Evolutionary conservation across 2,797 vertebrate species (phyloP).

Genomic region (Epinephelus malabaricus): DNA sequence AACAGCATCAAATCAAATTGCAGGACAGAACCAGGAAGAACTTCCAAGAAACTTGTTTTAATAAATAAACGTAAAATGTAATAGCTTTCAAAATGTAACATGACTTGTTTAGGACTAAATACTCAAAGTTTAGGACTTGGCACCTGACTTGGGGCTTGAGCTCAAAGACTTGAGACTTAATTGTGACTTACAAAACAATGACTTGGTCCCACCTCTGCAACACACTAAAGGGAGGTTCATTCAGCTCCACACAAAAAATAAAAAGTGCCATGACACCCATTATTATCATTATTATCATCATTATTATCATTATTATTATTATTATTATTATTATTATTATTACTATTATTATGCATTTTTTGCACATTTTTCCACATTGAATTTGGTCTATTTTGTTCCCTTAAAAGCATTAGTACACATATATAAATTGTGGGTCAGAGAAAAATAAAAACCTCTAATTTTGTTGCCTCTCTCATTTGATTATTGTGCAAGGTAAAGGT

Average conservation of each 20-base stretch:
- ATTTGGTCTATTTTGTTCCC: slow-evolving; percentile 8
- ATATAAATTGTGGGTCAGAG: slow-evolving; percentile 3
- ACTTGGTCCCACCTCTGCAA: background rate
- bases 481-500: slow-evolving; percentile 6
- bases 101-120: too few relatives aligned
- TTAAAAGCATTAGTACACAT: slow-evolving; percentile 1
- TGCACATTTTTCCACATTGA: slow-evolving; percentile 20
- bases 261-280: slow-evolving; percentile 36
- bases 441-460: background rate
- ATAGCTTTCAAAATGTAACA: too few relatives aligned
- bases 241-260: slow-evolving; percentile 18
- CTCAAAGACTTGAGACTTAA: too few relatives aligned
- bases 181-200: too few relatives aligned
- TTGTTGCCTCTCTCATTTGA: background rate
- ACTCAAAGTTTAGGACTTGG: too few relatives aligned
- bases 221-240: background rate
- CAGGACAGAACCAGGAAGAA: too few relatives aligned
- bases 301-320: background rate
- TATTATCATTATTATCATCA: background rate
- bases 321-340: background rate
- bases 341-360: slow-evolving; percentile 11
- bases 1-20: too few relatives aligned
- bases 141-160: too few relatives aligned
- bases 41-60: too few relatives aligned
- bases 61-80: too few relatives aligned